phyloP scores from a whole-genome alignment of 2,113 vertebrate genomes.

The Pelodiscus sinensis region DNA sequence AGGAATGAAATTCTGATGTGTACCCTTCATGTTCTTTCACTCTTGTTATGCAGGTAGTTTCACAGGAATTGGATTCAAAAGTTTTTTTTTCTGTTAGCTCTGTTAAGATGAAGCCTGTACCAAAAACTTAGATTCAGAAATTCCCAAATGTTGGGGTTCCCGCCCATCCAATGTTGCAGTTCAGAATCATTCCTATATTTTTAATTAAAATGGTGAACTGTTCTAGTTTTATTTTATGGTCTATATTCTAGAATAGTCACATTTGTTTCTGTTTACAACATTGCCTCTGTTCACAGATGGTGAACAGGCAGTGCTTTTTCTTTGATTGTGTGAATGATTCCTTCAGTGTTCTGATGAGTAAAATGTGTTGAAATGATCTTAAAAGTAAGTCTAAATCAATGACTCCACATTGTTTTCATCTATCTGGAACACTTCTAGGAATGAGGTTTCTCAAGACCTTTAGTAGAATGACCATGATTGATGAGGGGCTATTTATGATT shows the following conservation, averaged over 20 bases:
- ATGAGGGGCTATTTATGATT: neutral
- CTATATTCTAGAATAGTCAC: neutral
- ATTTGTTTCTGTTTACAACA: slow-evolving; percentile 40
- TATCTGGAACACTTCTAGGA: neutral
- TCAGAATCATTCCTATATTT: neutral
- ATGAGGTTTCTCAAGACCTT: neutral
- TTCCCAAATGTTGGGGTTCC: neutral
- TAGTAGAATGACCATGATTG: neutral
- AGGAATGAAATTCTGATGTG: neutral
- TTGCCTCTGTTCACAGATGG: neutral
- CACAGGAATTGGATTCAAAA: fast-evolving
- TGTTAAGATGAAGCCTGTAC: neutral
- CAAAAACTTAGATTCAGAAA: neutral
- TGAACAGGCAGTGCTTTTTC: neutral
- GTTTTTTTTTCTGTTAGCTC: neutral
- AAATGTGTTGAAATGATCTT: neutral
- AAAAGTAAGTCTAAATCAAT: neutral
- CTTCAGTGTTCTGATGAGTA: neutral
- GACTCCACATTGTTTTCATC: neutral
- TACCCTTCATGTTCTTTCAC: neutral
- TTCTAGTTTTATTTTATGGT: slow-evolving; percentile 8
- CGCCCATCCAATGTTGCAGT: neutral
- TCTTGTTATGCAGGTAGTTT: fast-evolving
- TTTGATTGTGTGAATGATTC: neutral
- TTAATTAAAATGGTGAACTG: neutral